phyloP scores from a whole-genome alignment of 1,140 invertebrate species.

The Caenorhabditis tropicalis region DNA sequence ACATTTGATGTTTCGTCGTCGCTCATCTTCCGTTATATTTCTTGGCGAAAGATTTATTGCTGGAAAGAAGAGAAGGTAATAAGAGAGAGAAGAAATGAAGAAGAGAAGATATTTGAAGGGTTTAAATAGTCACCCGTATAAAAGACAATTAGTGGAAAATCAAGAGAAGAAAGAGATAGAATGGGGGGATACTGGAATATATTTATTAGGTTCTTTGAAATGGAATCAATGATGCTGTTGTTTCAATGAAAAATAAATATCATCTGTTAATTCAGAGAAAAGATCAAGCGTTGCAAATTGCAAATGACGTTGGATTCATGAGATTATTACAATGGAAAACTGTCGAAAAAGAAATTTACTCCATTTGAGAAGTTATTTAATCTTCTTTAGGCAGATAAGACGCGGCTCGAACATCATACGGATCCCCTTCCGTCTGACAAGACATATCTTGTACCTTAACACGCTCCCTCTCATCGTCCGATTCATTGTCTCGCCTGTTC shows the following conservation, averaged over 20 bases:
- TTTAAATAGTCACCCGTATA: background rate
- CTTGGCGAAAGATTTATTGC: background rate
- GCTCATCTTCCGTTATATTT: background rate
- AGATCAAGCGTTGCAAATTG: too few relatives aligned
- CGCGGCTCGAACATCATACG: background rate
- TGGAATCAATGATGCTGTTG: too few relatives aligned
- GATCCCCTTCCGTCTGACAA: slow-evolving; percentile 25
- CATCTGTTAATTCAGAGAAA: too few relatives aligned
- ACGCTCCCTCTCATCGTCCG: background rate
- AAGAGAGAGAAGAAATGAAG: background rate
- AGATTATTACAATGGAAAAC: too few relatives aligned
- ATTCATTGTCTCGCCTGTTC: background rate
- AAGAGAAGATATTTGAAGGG: background rate
- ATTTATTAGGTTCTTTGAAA: too few relatives aligned
- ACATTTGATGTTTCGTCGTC: background rate
- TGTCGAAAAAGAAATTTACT: too few relatives aligned
- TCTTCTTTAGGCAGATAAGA: too few relatives aligned
- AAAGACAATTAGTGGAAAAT: background rate
- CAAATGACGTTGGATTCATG: too few relatives aligned
- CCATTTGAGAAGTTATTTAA: too few relatives aligned
- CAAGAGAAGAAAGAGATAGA: too few relatives aligned
- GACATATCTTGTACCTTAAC: background rate
- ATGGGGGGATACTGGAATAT: background rate
- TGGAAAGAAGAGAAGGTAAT: background rate
- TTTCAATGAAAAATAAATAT: too few relatives aligned